A percentile compares a stretch with the other conserved stretches of the same genome.
phyloP scores from a whole-genome alignment of 2,888 invertebrate genomes.

The Orchesella flavescens region DNA sequence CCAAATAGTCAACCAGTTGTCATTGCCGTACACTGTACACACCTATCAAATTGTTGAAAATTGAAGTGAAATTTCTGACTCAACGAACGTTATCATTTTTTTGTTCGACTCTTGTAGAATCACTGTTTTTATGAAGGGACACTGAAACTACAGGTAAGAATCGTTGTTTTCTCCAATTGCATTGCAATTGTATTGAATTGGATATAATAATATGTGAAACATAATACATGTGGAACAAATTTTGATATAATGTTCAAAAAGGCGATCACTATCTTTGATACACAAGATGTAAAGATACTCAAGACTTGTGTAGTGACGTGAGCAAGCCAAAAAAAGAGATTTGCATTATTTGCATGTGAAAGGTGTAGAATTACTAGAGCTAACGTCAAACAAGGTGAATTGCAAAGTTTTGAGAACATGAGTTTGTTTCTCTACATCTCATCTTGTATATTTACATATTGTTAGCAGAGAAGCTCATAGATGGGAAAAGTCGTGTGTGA shows the following conservation, averaged over 20 bases:
- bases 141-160: constrained; percentile 55
- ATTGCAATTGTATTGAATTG: background rate
- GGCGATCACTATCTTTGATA: background rate
- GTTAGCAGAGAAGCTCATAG: background rate
- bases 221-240: background rate
- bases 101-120: background rate
- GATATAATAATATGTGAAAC: background rate
- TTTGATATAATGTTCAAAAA: constrained; percentile 25
- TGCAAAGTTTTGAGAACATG: background rate
- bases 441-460: constrained; percentile 3
- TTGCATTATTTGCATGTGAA: constrained; percentile 30
- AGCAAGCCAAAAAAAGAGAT: constrained; percentile 4
- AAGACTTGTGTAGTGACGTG: background rate
- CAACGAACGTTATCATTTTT: background rate
- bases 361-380: background rate
- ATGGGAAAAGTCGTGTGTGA: constrained; percentile 26
- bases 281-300: too few relatives aligned
- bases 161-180: constrained; percentile 26
- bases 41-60: background rate
- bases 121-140: constrained; percentile 56
- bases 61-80: constrained; percentile 8
- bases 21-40: background rate
- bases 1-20: background rate
- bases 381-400: constrained; percentile 12
- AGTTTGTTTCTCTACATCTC: background rate